Percentiles rank a stretch among this genome's conserved stretches.
These are phyloP conservation scores for Syritta pipiens DNA, from an alignment of 2,888 invertebrate species.

Conservation along the genomic window DNA sequence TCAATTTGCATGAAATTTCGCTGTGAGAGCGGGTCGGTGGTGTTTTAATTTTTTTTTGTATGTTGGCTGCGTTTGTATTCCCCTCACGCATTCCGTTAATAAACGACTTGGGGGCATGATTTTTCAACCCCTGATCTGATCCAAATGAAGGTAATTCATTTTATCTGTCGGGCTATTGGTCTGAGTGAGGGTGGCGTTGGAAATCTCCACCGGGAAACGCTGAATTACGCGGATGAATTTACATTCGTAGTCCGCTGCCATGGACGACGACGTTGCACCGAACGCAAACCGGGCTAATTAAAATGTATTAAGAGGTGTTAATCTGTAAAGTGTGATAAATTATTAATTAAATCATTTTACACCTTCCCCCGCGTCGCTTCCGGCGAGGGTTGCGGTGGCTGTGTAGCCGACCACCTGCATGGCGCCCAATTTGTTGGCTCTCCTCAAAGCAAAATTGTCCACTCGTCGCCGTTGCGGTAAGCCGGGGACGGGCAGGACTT, in stretches of 20 bases:
- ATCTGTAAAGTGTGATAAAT: constrained; percentile 64
- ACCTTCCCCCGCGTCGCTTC: constrained; percentile 17
- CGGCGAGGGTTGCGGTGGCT: not conserved
- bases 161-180: constrained; percentile 1
- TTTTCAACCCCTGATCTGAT: constrained; percentile 20
- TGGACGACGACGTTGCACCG: not conserved
- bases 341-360: constrained; percentile 64
- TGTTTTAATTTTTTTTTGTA: constrained; percentile 30
- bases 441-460: not conserved
- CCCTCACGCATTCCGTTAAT: not conserved
- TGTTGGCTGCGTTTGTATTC: no score
- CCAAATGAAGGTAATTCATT: constrained; percentile 50
- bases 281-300: constrained; percentile 46
- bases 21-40: constrained; percentile 14
- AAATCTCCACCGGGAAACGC: constrained; percentile 20
- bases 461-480: not conserved
- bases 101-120: constrained; percentile 8
- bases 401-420: not conserved
- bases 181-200: not conserved
- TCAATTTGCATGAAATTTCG: constrained; percentile 19
- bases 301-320: constrained; percentile 65
- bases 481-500: not conserved
- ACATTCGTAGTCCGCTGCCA: constrained; percentile 8
- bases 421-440: no score
- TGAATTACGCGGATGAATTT: constrained; percentile 40